Base-by-base conservation (phyloP, 2,113 vertebrate species). In the Corythoichthys intestinalis region DNA sequence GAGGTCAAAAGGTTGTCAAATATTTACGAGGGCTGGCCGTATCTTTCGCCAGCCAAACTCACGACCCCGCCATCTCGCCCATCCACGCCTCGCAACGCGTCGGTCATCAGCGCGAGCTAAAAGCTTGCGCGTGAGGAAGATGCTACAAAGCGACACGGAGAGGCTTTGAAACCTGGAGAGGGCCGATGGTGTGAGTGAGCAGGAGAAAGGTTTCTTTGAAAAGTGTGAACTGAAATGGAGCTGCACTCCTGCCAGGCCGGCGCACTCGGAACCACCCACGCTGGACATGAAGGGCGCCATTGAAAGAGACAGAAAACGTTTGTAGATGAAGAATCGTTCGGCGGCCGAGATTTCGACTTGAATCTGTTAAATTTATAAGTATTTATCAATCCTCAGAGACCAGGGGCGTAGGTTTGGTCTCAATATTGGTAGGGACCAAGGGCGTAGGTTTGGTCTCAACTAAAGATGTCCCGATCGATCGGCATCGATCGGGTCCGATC, bases 1-100 rank as follows among this genome's bases (percentile, higher is more conserved):
- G 86, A 90, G 87, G 87, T 89, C 86, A 86, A 89, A 87, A 87
- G 88, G 87, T 72, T 77, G 86, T 89, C 86, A 87, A 87, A 89
- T 90, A 87, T 90, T 90, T 89, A 89, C 87, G 78, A 79, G 80
- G 50, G 50, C 17, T 53, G 6, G 50, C 50, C 8, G 17, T 53
- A 53, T 2, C n/a, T 53, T 15, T 9, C 50, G 9, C 17, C 17
- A n/a, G 50, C 20, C 17, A 53, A 53, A 53, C 6, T 53, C 50
- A 20, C 7, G 15, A n/a, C 17, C 50, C 17, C 17, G 17, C 17
- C 20, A 0, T 48, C 53, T 15, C 15, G 2, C 58, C 63, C 62
- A 49, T 66, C 15, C 20, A 2, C 14, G n/a, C 17, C 41, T 67
- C 37, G 7, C 44, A 66, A 65, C 11, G 10, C 74, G 77, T 77